A percentile compares a stretch with the other conserved stretches of the same genome.
phyloP scores from a whole-genome alignment of 2,888 invertebrate genomes.

The Polia nebulosa region DNA sequence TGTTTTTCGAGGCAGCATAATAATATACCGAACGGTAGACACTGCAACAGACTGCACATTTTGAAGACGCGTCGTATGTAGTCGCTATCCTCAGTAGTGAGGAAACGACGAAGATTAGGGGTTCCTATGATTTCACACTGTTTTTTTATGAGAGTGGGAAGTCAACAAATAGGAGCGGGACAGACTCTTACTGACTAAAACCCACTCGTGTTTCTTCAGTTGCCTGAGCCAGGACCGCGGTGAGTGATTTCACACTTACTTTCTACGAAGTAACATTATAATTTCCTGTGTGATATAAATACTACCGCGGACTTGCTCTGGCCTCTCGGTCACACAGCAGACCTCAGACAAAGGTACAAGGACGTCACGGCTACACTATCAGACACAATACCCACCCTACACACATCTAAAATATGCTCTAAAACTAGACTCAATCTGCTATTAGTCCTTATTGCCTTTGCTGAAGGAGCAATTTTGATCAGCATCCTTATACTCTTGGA shows the following conservation, averaged over 20 bases:
- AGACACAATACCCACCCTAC: slow-evolving; percentile 69
- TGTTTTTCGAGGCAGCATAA: not conserved
- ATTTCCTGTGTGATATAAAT: slow-evolving; percentile 33
- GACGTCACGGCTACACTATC: slow-evolving; percentile 78
- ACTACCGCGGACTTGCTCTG: slow-evolving; percentile 43
- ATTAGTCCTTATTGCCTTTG: slow-evolving; percentile 23
- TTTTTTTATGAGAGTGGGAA: too few relatives aligned
- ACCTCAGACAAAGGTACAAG: slow-evolving; percentile 78
- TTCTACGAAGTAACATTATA: slow-evolving; percentile 16
- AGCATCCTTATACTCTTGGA: not conserved
- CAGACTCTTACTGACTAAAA: too few relatives aligned
- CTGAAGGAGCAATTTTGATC: slow-evolving; percentile 25
- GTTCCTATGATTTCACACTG: too few relatives aligned
- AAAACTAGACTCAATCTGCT: not conserved
- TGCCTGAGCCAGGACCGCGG: too few relatives aligned
- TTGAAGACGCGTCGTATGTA: too few relatives aligned
- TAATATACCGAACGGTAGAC: not conserved
- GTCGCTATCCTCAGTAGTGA: not conserved
- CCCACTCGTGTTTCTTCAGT: too few relatives aligned
- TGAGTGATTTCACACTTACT: too few relatives aligned
- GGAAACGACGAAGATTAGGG: not conserved
- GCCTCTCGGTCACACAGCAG: slow-evolving; percentile 60
- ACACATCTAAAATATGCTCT: slow-evolving; percentile 21
- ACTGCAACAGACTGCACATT: not conserved
- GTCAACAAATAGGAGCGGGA: too few relatives aligned